Base-by-base conservation (phyloP, 2,888 invertebrate genomes). In the Gymnoscelis rufifasciata region DNA sequence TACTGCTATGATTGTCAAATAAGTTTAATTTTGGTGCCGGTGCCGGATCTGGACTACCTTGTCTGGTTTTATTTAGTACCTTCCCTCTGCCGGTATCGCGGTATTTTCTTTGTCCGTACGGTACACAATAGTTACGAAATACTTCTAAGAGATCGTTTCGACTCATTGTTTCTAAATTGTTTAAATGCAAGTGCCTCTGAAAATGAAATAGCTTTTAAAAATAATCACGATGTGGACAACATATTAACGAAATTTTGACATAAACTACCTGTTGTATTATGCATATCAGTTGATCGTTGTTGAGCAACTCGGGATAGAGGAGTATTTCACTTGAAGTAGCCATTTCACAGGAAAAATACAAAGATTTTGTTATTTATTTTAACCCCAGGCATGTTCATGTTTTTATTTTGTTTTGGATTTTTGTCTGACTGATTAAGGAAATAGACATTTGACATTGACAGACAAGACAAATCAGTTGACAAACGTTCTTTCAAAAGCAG, bases 121-220 rank as follows among this genome's bases (percentile, higher is more conserved):
- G 89, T 1, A 88, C 74, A 58, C 88, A 89, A 59, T 67, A 89
- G 39, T 81, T 68, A 46, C 83, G 83, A 54, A 87, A 88, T 49
- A 88, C 30, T 7, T 83, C 74, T 48, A 89, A 58, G 26, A 89
- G 57, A n/a, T 81, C 74, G 24, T 78, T 74, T 52, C 88, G 75
- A 10, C 58, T 55, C 74, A 84, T 72, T 7, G 38, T 60, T 40
- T 70, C 63, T 3, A 87, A 56, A 48, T 78, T 67, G 7, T 75
- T 66, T 27, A 87, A 49, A 38, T 73, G 70, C 35, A 88, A 60
- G 56, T 81, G 75, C 54, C 88, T 73, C 88, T 88, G 71, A 43
- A 74, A 82, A 54, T 14, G 54, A 35, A 52, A 49, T 19, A 5
- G 5, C 19, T 19, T 19, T 19, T 19, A 5, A 3, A 11, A 19